Evolutionary conservation across 1,140 invertebrate genomes (phyloP).

Genomic region (Coelopa frigida): DNA sequence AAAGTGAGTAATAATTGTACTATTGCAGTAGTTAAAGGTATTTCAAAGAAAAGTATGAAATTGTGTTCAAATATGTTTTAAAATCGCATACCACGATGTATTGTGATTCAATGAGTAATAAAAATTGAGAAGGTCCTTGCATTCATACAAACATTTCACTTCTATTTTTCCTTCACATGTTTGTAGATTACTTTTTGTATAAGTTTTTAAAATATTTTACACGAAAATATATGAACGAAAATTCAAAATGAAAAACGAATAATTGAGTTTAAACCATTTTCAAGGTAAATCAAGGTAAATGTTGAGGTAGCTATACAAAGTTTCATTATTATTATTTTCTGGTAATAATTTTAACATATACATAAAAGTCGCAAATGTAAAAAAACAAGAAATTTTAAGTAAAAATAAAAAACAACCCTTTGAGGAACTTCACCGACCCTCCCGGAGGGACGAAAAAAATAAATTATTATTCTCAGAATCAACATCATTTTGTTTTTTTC

Average conservation of each 20-base stretch:
- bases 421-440: conserved; percentile 1
- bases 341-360: background rate
- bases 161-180: conserved; percentile 3
- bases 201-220: conserved; percentile 3
- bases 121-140: conserved; percentile 20
- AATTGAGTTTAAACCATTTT: too few relatives aligned
- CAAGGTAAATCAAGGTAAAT: too few relatives aligned
- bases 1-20: too few relatives aligned
- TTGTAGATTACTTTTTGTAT: conserved; percentile 4
- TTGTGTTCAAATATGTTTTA: too few relatives aligned
- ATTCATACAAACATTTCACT: conserved; percentile 10
- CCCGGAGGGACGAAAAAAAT: background rate
- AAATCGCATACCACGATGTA: too few relatives aligned
- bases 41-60: too few relatives aligned
- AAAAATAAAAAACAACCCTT: conserved; percentile 5
- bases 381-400: conserved; percentile 9
- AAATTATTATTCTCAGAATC: conserved; percentile 1
- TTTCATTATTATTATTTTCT: background rate
- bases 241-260: conserved; percentile 1
- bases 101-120: conserved; percentile 2
- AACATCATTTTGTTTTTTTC: background rate
- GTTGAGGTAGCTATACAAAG: conserved; percentile 11
- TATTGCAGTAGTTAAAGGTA: too few relatives aligned
- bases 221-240: conserved; percentile 2
- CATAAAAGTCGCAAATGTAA: conserved; percentile 8